These are phyloP conservation scores for Dasypogon diadema DNA, from an alignment of 2,888 invertebrate species.

Conservation along the genomic window DNA sequence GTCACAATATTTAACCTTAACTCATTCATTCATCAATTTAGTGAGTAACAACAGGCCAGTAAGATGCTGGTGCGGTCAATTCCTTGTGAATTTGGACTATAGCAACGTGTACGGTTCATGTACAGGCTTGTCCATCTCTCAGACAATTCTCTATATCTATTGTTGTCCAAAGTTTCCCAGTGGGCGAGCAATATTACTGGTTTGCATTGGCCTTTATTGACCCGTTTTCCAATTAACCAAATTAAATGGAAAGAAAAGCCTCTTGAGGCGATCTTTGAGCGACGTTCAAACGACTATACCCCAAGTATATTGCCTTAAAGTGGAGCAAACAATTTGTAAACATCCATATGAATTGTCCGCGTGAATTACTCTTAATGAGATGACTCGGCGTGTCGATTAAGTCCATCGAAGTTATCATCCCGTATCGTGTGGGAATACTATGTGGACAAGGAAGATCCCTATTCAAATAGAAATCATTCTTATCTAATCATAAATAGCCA, in stretches of 20 bases:
- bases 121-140: neutral
- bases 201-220: slow-evolving; percentile 69
- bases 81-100: slow-evolving; percentile 40
- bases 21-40: slow-evolving; percentile 57
- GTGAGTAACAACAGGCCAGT: neutral
- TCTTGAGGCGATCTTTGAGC: slow-evolving; percentile 21
- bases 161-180: neutral
- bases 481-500: slow-evolving; percentile 25
- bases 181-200: slow-evolving; percentile 50
- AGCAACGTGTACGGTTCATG: neutral
- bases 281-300: slow-evolving; percentile 4
- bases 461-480: slow-evolving; percentile 5
- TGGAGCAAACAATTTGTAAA: slow-evolving; percentile 46
- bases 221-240: slow-evolving; percentile 69
- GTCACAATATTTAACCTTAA: slow-evolving; percentile 61
- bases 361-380: slow-evolving; percentile 46
- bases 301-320: slow-evolving; percentile 7
- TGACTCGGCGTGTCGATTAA: slow-evolving; percentile 37
- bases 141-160: slow-evolving; percentile 2
- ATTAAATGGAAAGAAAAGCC: slow-evolving; percentile 52
- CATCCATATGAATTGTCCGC: slow-evolving; percentile 32
- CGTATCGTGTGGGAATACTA: slow-evolving; percentile 19
- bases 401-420: slow-evolving; percentile 11
- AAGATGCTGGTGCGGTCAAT: slow-evolving; percentile 35
- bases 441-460: slow-evolving; percentile 1